Percentiles rank a stretch among this genome's conserved stretches.
Evolutionary conservation across 2,888 invertebrate genomes (phyloP).

Genomic region (Amiota minor): DNA sequence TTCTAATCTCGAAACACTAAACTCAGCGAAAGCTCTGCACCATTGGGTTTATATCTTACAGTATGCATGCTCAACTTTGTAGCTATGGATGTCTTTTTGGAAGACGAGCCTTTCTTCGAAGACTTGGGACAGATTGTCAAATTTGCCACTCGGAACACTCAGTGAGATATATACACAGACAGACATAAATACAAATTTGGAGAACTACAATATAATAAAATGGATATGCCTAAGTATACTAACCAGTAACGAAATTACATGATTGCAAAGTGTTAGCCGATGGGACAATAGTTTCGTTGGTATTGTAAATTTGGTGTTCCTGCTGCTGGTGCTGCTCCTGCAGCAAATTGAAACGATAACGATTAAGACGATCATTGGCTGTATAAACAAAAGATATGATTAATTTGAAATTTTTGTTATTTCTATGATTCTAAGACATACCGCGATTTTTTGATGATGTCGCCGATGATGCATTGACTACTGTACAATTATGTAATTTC

Average conservation of each 20-base stretch:
- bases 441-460: constrained; percentile 29
- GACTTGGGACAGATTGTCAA: neutral
- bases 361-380: constrained; percentile 49
- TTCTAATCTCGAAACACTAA: no score
- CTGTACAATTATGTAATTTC: constrained; percentile 18
- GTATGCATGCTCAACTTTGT: neutral
- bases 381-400: neutral
- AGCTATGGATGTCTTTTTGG: neutral
- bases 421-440: constrained; percentile 16
- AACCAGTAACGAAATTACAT: neutral
- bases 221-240: neutral
- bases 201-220: neutral
- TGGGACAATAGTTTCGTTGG: constrained; percentile 2
- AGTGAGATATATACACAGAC: neutral
- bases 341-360: constrained; percentile 35
- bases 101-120: neutral
- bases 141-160: neutral
- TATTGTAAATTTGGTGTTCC: constrained; percentile 27
- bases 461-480: neutral
- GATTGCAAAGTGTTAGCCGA: neutral
- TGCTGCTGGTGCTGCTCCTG: constrained; percentile 40
- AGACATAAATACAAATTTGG: no score
- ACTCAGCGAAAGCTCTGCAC: no score
- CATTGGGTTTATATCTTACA: no score
- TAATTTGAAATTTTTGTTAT: neutral